Conservation (phyloP, 30 jellyfish, hydroid and myxozoan genomes). For the Morbakka virulenta region DNA sequence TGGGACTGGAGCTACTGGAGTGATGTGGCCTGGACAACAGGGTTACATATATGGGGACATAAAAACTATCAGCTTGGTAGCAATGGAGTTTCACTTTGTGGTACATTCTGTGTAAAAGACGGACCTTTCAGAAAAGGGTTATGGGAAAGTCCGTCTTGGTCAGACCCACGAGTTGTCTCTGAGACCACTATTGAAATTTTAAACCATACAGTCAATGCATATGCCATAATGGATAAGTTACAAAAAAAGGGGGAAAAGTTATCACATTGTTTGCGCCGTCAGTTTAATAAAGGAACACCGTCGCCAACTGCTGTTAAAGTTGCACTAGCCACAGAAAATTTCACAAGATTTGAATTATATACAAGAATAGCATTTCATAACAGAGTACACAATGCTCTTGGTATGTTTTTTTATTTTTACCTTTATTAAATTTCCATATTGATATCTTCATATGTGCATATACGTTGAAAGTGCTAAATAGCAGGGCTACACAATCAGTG, state of each 20-base stretch:
- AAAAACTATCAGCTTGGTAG: slow-evolving; percentile 80
- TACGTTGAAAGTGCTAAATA: too few relatives aligned
- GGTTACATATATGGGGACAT: slow-evolving; percentile 63
- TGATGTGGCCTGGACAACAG: slow-evolving; percentile 54
- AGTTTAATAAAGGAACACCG: too few relatives aligned
- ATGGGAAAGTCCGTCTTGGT: neutral
- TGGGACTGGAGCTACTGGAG: slow-evolving; percentile 97
- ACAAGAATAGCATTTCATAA: slow-evolving; percentile 58
- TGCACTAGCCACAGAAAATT: slow-evolving; percentile 17
- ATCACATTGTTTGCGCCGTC: too few relatives aligned
- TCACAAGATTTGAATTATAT: slow-evolving; percentile 34
- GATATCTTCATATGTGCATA: too few relatives aligned
- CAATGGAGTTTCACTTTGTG: slow-evolving; percentile 62
- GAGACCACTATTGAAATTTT: neutral
- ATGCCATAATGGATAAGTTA: too few relatives aligned
- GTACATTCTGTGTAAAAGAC: slow-evolving; percentile 70
- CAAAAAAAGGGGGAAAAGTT: too few relatives aligned
- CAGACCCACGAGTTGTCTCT: neutral
- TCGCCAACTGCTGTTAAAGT: too few relatives aligned
- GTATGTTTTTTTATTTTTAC: too few relatives aligned
- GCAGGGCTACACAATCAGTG: too few relatives aligned
- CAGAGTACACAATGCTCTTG: slow-evolving; percentile 68
- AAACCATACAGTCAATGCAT: neutral
- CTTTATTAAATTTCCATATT: too few relatives aligned
- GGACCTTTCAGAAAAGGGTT: slow-evolving; percentile 71